Base-by-base conservation (phyloP, 1,140 invertebrate species). In the silkworm (Bombyx mori) region DNA sequence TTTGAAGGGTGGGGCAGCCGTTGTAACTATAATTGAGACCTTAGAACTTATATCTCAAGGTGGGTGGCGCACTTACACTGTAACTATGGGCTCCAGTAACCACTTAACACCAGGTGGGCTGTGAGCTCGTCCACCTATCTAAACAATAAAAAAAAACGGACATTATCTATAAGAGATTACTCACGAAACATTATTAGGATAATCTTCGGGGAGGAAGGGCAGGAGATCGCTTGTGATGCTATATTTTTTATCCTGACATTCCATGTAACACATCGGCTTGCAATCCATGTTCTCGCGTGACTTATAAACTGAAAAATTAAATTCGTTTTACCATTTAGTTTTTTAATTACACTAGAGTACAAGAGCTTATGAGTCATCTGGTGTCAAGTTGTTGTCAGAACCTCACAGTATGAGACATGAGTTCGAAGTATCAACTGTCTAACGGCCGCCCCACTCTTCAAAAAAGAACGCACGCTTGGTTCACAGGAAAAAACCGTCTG, bases 231-330 rank as follows among this genome's bases (percentile, higher is more conserved):
- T 73, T 0, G 66, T 71, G 3, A 75, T 65, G 1, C 52, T 61
- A 46, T 82, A 85, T 9, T 68, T 63, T 62, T 85, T 77, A 46
- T 85, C 82, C 0, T 70, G 63, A 51, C 82, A 85, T 47, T 85
- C 79, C 35, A 72, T 63, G 44, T 74, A 75, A 54, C 82, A 85
- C 0, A 63, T 22, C 0, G 77, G 76, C 0, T 68, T 51, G 56
- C 81, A 84, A 0, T 57, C 43, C 55, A 60, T 63, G 22, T 63
- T 44, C 8, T 62, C 54, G 6, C 57, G 60, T 0, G 60, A 60
- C 47, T 47, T 53, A 43, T 65, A 51, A 2, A 58, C 73, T 75
- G 52, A 7, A 66, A 61, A 10, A 56, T 35, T 42, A 46, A 7
- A 44, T 47, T 54, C 44, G 44, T 57, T 10, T 12, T 57, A 43